Evolutionary conservation across 2,888 invertebrate genomes (phyloP).

Genomic region (Epinotia nisella): DNA sequence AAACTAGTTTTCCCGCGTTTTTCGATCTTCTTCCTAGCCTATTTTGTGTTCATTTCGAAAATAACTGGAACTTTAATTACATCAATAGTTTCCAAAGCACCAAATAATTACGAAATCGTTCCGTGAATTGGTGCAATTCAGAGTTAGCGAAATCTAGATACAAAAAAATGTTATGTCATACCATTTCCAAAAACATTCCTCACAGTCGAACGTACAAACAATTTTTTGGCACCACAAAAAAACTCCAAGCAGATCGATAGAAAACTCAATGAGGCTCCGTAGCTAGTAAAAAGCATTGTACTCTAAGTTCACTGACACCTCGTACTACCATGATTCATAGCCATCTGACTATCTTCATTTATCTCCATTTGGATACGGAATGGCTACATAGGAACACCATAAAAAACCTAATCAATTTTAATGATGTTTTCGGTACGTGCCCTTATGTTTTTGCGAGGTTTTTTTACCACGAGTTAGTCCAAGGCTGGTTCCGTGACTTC

Average conservation of each 20-base stretch:
- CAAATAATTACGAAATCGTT: constrained; percentile 8
- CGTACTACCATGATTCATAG: constrained; percentile 61
- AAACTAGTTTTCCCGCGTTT: no score
- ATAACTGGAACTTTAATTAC: background rate
- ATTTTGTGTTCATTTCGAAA: background rate
- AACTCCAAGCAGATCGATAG: constrained; percentile 45
- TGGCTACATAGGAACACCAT: constrained; percentile 51
- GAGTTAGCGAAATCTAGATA: constrained; percentile 23
- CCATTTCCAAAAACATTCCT: constrained; percentile 32
- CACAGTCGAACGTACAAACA: constrained; percentile 33
- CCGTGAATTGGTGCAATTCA: background rate
- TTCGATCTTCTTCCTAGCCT: background rate
- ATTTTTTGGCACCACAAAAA: constrained; percentile 37
- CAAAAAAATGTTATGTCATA: constrained; percentile 40
- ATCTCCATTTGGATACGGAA: constrained; percentile 59
- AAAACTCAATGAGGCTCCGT: constrained; percentile 52
- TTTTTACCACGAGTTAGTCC: constrained; percentile 53
- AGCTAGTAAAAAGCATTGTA: constrained; percentile 60
- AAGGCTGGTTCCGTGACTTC: constrained; percentile 58
- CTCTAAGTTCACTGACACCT: constrained; percentile 59
- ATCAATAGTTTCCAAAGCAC: background rate
- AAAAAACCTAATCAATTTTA: constrained; percentile 72
- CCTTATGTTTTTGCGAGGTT: constrained; percentile 65
- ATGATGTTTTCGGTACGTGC: constrained; percentile 66
- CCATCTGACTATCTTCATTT: constrained; percentile 56